Base-by-base conservation (phyloP, 2,113 vertebrate species). In the Zosterops lateralis region DNA sequence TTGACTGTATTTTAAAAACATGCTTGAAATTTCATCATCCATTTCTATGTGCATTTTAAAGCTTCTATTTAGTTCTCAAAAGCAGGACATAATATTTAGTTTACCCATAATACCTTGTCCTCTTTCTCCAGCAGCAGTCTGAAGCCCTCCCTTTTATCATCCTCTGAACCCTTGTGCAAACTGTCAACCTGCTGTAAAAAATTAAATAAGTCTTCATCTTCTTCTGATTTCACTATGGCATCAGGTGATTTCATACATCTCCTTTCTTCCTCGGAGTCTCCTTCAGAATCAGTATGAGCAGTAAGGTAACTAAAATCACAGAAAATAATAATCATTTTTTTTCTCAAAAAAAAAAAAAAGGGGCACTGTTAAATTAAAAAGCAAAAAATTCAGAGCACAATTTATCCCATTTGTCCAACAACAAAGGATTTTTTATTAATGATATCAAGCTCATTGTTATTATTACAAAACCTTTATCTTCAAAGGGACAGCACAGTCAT, bases 281-380 rank as follows among this genome's bases (percentile, higher is more conserved):
- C 98, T 93, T 99, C 99, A n/a, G 99, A 98, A 94, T 99, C 99
- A 7, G 99, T 99, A 92, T 99, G 97, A 81, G 99, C 99, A 5
- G 99, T 99, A 65, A 99, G 98, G 81, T 99, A 99, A 95, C 99
- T 99, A 96, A 87, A 98, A 96, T 61, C 64, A 90, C 77, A 96
- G 72, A 95, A 90, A 90, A 96, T 31, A 90, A 83, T 61, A 34
- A 88, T 44, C 3, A 75, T 18, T 28, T 94, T 60, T 75, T 75
- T 78, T 65, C 58, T 54, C 25, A 6, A 6, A 25, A 70, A 86
- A 38, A 36, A 36, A 38, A 6, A 32, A 72, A 86, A 3, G 3
- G 21, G 40, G 3, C 57, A 50, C 13, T 54, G 25, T 62, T 67
- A 62, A 71, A 79, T 73, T 76, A 17, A 76, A 87, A 65, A 22